phyloP scores from a whole-genome alignment of 2,888 invertebrate genomes.

The Diogma glabrata region DNA sequence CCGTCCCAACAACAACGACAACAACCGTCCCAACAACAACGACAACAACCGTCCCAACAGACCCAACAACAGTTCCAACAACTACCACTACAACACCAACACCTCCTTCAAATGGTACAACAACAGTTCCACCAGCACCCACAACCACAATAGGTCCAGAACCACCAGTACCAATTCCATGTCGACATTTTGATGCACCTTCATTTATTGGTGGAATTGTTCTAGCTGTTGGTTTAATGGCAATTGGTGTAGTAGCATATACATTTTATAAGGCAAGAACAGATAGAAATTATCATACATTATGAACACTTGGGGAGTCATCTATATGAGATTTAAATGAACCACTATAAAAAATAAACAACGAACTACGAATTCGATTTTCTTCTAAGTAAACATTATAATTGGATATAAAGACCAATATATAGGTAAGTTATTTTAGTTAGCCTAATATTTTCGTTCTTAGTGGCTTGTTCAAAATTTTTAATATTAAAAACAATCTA shows the following conservation, averaged over 20 bases:
- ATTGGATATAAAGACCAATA: too few species aligned
- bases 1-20: constrained; percentile 4
- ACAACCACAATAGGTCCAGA: constrained; percentile 23
- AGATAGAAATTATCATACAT: constrained; percentile 78
- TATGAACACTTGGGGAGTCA: constrained; percentile 43
- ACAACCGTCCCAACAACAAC: neutral
- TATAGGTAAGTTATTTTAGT: too few species aligned
- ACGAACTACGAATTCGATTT: too few species aligned
- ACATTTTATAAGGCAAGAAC: constrained; percentile 80
- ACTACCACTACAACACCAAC: neutral
- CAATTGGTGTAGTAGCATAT: constrained; percentile 70
- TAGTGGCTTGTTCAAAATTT: too few species aligned
- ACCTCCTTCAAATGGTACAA: constrained; percentile 15
- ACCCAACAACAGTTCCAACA: neutral
- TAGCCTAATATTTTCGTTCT: too few species aligned
- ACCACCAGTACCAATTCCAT: constrained; percentile 25
- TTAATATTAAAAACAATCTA: too few species aligned
- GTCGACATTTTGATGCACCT: constrained; percentile 55
- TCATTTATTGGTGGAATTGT: constrained; percentile 81
- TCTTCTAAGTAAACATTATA: too few species aligned
- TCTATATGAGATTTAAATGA: constrained; percentile 7
- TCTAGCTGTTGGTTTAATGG: constrained; percentile 63
- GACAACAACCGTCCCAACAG: neutral
- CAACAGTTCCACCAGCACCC: constrained; percentile 18
- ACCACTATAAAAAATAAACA: constrained; percentile 5